Base-by-base conservation (phyloP, 2,888 invertebrate genomes). In the Pammene aurita region DNA sequence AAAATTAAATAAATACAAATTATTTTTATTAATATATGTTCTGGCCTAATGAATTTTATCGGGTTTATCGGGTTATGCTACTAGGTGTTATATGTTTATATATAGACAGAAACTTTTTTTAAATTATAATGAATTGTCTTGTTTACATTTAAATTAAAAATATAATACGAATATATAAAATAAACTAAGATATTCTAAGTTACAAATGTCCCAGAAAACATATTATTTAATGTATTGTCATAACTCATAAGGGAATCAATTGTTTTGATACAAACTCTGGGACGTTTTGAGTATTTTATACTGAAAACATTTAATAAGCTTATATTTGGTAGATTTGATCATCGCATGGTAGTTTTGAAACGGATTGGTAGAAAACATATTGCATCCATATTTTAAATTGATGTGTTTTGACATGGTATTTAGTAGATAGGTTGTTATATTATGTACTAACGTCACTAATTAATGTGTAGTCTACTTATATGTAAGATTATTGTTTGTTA, bases 331-430 rank as follows among this genome's bases (percentile, higher is more conserved):
- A 42, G 57, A 18, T 9, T 57, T 42, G 42, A 42, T 41, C 7
- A 9, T 41, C 13, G 57, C 57, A 57, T 57, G 57, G 57, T 57
- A 57, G 57, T 26, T 57, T 57, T 34, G 2, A 6, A 41, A 18
- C 5, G 7, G 41, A 42, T 13, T 57, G 42, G 57, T 57, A 57
- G 57, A 57, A 57, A 42, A 55, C 9, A 9, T 38, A 5, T 54
- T 56, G 57, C 57, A 57, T 57, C 57, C 42, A 42, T 18, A 56
- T 41, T 56, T 16, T 18, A 56, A 5, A 57, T 57, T 18, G 13
- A n/a, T 42, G 18, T 56, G 11, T 41, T 56, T 56, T 50, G 50
- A 50, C 0, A 13, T 18, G 16, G 41, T 13, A 7, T 41, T 42
- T 35, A 4, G 34, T 55, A 50, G 50, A 5, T 54, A 54, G 54